Conservation (phyloP, 2,113 vertebrate genomes). For the Barnardius zonarius region DNA sequence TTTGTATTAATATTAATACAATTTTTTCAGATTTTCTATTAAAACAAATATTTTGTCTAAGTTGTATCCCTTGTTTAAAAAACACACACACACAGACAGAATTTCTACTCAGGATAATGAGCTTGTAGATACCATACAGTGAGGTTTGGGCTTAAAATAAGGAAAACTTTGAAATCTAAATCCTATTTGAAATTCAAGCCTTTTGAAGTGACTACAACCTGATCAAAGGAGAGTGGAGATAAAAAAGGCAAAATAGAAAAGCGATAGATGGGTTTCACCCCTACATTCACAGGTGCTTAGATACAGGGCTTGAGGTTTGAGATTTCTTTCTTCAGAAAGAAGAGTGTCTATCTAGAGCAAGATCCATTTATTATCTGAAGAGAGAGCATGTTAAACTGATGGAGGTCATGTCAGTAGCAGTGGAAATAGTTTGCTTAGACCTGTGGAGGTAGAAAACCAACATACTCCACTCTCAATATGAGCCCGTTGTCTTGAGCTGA, state of each 20-base stretch:
- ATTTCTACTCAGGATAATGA: not conserved
- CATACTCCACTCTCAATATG: not conserved
- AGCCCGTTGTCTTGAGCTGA: not conserved
- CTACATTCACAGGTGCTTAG: not conserved
- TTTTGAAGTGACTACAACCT: not conserved
- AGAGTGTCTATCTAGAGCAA: not conserved
- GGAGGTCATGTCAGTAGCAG: not conserved
- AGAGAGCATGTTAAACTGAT: not conserved
- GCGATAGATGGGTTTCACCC: not conserved
- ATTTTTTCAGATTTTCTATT: not conserved
- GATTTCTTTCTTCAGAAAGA: not conserved
- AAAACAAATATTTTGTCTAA: not conserved
- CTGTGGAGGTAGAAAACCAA: not conserved
- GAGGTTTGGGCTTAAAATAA: not conserved
- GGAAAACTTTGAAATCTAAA: not conserved
- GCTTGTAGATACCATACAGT: not conserved
- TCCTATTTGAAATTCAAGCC: not conserved
- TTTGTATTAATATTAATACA: too few species aligned
- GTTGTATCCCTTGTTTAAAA: fast-evolving
- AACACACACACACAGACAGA: not conserved
- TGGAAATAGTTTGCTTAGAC: not conserved
- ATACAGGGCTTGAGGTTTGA: not conserved
- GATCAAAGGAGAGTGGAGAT: not conserved
- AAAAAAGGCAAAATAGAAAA: not conserved
- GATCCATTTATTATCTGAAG: not conserved